Base-by-base conservation (phyloP, 2,888 invertebrate species). In the Leptogaster cylindrica region DNA sequence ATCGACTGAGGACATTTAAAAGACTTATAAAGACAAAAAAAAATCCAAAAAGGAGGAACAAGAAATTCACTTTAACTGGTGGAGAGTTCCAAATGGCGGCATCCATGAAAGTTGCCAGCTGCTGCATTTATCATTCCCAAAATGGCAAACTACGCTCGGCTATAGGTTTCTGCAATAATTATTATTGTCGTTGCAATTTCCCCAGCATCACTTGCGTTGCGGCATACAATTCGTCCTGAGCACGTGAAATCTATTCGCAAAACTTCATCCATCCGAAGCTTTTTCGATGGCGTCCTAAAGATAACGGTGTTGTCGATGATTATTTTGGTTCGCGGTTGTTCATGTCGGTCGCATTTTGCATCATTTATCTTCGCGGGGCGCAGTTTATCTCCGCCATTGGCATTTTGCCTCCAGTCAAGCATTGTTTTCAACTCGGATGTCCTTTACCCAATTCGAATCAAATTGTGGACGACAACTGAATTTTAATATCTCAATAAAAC, bases 371-470 rank as follows among this genome's bases (percentile, higher is more conserved):
- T n/a, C 16, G 31, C 18, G 16, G 16, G 20, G 20, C 16, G 33
- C 33, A 31, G 52, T 52, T 28, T 52, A 52, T 33, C 52, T 33
- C 18, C 18, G 33, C 18, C 10, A n/a, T 8, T 52, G 31, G 8
- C 18, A 52, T 52, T 31, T 16, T 16, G 16, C 18, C 6, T 20
- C 33, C 31, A 52, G 16, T 16, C 31, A 31, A 18, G 33, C 52
- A 52, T 52, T 52, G 52, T 52, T n/a, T n/a, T n/a, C n/a, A n/a
- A n/a, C 52, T 33, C 14, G 18, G n/a, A 31, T 20, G 52, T 52
- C 52, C 52, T 52, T 52, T 52, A 52, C 52, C 52, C 33, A 52
- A 52, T 52, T 52, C 33, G 52, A 52, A 31, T 52, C 33, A 52
- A 52, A 52, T 52, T 52, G 16, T 20, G 52, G 14, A 31, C 28